These are phyloP conservation scores for Empidonax alnorum DNA, from an alignment of 2,113 vertebrate genomes.

Conservation along the genomic window DNA sequence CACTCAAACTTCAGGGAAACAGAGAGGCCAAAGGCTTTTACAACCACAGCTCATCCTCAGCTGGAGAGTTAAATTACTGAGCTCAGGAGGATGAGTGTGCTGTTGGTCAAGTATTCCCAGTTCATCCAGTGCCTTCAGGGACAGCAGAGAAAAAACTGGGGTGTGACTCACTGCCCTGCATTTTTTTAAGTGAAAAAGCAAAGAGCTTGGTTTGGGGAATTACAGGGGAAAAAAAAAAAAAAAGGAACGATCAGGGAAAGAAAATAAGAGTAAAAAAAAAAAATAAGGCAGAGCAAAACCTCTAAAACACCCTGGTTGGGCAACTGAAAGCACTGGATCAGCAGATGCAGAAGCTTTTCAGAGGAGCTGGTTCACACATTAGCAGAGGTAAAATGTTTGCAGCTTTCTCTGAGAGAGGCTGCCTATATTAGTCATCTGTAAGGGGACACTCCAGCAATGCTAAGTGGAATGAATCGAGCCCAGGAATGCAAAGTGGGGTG, in stretches of 20 bases:
- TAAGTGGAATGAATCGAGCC: background rate
- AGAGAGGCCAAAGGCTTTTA: background rate
- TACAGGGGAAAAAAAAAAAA: background rate
- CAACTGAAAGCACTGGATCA: background rate
- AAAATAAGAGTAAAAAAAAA: background rate
- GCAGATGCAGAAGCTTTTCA: background rate
- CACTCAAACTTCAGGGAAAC: background rate
- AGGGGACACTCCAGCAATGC: background rate
- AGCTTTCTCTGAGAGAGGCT: background rate
- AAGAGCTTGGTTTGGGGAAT: background rate
- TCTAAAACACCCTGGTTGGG: background rate
- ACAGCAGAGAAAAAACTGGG: background rate
- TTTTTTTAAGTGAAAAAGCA: slow-evolving; percentile 18
- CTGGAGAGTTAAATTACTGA: background rate
- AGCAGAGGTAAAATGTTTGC: background rate
- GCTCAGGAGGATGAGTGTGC: background rate
- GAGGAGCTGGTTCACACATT: background rate
- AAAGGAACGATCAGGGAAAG: background rate
- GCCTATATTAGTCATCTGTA: background rate
- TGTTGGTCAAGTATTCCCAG: background rate
- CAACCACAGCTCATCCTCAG: background rate
- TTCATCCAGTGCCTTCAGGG: background rate
- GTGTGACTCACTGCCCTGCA: background rate
- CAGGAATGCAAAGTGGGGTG: slow-evolving; percentile 6
- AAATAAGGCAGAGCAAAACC: background rate